Conservation (phyloP, 1,140 invertebrate genomes). For the Calephelis nemesis region DNA sequence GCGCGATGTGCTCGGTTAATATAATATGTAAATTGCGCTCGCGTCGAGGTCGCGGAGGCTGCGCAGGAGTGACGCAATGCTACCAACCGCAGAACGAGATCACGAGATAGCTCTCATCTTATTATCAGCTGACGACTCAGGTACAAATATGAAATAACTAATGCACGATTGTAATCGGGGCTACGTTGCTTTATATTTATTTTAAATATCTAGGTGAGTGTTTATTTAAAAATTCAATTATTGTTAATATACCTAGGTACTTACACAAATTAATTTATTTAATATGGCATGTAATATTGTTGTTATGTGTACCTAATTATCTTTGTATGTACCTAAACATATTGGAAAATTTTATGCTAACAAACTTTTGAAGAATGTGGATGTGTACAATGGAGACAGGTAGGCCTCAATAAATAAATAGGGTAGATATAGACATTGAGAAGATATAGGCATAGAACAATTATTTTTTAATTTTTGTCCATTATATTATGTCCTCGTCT, state of each 20-base stretch:
- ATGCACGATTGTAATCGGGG: constrained; percentile 31
- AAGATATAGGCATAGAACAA: too few relatives aligned
- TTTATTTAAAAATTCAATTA: not conserved
- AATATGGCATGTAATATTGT: too few relatives aligned
- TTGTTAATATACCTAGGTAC: not conserved
- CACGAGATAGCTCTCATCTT: constrained; percentile 71
- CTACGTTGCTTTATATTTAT: constrained; percentile 5
- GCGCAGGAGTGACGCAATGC: constrained; percentile 50
- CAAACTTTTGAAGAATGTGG: too few relatives aligned
- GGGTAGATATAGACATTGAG: too few relatives aligned
- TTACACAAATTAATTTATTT: not conserved
- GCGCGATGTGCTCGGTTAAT: not conserved
- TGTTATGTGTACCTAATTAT: too few relatives aligned
- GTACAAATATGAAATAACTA: constrained; percentile 45
- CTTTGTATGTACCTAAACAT: too few relatives aligned
- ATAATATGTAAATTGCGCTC: constrained; percentile 21
- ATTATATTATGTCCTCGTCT: too few relatives aligned
- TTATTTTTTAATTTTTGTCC: too few relatives aligned
- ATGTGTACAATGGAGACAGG: too few relatives aligned
- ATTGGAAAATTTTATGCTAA: too few relatives aligned
- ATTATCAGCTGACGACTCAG: constrained; percentile 67
- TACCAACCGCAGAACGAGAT: constrained; percentile 58
- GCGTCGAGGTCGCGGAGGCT: constrained; percentile 54
- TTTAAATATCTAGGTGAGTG: constrained; percentile 17
- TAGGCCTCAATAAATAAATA: too few relatives aligned